Base-by-base conservation (phyloP, 2,113 vertebrate species). In the Anas platyrhynchos region DNA sequence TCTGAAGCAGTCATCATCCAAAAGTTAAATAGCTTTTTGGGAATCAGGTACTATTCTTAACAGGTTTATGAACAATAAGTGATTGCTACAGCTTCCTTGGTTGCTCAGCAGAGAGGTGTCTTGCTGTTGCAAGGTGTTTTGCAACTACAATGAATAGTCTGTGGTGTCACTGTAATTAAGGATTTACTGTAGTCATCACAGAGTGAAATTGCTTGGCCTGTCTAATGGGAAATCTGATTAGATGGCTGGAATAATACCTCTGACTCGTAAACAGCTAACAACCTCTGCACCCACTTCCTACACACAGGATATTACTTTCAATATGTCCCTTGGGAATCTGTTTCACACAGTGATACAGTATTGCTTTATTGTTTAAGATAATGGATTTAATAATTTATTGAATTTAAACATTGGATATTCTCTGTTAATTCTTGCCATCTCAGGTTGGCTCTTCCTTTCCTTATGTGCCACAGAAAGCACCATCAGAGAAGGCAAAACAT, bases 401-500 rank as follows among this genome's bases (percentile, higher is more conserved):
- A 16, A 61, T 61, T 66, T 83, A 46, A 89, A 54, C 9, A 7
- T n/a, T 48, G 10, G 11, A 12, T 69, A 76, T 75, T 50, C 48
- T 75, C 62, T 65, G 4, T 46, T 75, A 78, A 52, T 7, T 63
- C 13, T 74, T 81, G 14, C 34, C 6, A 23, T 71, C 44, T 85
- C 26, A 69, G 11, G 7, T 67, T 66, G 27, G 7, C 21, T 32
- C 23, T 67, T 86, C 4, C 7, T 83, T 86, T 83, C 66, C n/a
- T 5, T 31, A 0, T 31, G 6, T 62, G 8, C 8, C 8, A 8
- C 2, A 50, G 21, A 27, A 83, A 83, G 41, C 27, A 41, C 1
- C 13, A 15, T 46, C 25, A 62, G 76, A 82, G 18, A 65, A 72
- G 9, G 11, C 16, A 8, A 22, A 79, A 62, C 15, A 1, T 44